These are phyloP conservation scores for Sorex araneus DNA, from an alignment of 2,113 vertebrate genomes.

Conservation along the genomic window DNA sequence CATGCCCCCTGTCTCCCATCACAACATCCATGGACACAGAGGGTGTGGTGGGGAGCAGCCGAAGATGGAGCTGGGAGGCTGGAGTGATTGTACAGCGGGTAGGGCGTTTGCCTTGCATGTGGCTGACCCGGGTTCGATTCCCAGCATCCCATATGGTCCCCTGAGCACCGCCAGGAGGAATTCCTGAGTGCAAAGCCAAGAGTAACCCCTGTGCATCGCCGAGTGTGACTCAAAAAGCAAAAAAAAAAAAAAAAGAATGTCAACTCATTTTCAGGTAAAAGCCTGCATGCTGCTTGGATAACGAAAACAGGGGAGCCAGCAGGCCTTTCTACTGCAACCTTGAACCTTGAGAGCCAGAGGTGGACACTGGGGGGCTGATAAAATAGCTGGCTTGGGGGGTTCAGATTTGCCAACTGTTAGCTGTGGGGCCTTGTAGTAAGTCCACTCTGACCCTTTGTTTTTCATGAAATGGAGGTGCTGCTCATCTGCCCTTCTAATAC, in stretches of 20 bases:
- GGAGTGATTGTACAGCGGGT: no score
- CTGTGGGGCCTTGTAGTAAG: slow-evolving; percentile 24
- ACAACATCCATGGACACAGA: no score
- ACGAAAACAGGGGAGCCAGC: not conserved
- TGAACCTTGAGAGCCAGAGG: slow-evolving; percentile 28
- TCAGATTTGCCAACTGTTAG: not conserved
- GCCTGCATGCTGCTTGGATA: not conserved
- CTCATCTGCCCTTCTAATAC: slow-evolving; percentile 1
- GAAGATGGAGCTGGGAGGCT: no score
- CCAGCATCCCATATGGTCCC: no score
- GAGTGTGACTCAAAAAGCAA: no score
- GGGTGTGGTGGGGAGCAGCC: no score
- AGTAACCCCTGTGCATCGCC: no score
- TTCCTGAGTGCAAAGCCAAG: no score
- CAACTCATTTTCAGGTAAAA: slow-evolving; percentile 44
- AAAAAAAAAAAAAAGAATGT: not conserved
- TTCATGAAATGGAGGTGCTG: slow-evolving; percentile 15
- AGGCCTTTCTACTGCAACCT: not conserved
- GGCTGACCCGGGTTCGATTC: no score
- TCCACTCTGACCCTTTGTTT: slow-evolving; percentile 10
- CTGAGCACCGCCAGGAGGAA: no score
- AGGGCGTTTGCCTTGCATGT: no score
- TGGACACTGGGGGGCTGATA: not conserved
- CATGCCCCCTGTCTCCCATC: no score
- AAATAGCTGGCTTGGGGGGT: not conserved